Evolutionary conservation across 2,797 vertebrate species (phyloP), one percentile per base, ranked within the genome.

Genomic region (Enteromius fasciolatus): DNA sequence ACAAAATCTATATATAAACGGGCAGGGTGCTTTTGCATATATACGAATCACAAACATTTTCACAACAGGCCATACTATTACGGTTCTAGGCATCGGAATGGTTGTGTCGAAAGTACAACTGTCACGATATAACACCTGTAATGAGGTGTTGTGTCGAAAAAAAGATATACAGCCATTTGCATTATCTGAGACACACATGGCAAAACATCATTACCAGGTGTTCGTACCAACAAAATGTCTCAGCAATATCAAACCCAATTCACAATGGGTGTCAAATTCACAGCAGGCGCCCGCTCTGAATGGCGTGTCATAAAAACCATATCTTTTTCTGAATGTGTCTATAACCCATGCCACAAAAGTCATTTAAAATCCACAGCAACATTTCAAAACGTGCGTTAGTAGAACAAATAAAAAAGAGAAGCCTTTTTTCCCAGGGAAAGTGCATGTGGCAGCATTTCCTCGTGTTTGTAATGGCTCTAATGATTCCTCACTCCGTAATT

Each of bases 401-500:
- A 52, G 41, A 25, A 46, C 69, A 74, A 82, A 89, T 84, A 79
- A 70, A 61, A 17, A 82, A 82, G 39, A 69, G 66, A 50, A 74
- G 74, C 41, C 5, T 72, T 41, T 11, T 25, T 33, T 50, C 20
- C 2, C 70, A 79, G 73, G 15, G 68, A 76, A 85, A 79, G 25
- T 72, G 63, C 70, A 75, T 61, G 2, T 87, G 78, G 57, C 46
- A 69, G 73, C 36, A 52, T 79, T 87, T 83, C 54, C 59, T 17
- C 7, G 18, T 54, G 31, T 82, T 75, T 80, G 23, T 79, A 86
- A 85, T 73, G 59, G 23, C 41, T 83, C 80, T 70, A 66, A 75
- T 82, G 80, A 67, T 57, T 80, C 80, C 72, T 81, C 20, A 18
- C 73, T 69, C 17, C 73, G 75, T 87, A 88, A 88, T 86, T 84